Conservation (phyloP, 2,888 invertebrate genomes). For the Spatulosminthurus flaviceps region DNA sequence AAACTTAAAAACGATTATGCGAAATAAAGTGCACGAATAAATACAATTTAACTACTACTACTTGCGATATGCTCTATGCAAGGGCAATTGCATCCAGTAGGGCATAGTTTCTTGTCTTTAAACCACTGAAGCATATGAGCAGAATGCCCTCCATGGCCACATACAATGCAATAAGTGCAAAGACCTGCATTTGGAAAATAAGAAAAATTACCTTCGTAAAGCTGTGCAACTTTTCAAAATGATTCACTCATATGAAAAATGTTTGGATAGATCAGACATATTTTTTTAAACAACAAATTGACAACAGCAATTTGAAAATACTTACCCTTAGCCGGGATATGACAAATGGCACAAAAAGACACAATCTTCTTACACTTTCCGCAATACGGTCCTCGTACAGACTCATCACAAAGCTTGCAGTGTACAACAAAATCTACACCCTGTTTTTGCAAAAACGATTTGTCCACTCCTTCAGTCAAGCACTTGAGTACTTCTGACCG, state of each 20-base stretch:
- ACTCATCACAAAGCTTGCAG: constrained; percentile 76
- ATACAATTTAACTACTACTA: no score
- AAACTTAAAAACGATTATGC: no score
- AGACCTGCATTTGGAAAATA: constrained; percentile 66
- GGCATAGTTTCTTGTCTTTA: constrained; percentile 78
- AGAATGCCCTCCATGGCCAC: constrained; percentile 94
- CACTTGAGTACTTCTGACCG: constrained; percentile 76
- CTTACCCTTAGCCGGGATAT: constrained; percentile 81
- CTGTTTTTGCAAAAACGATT: constrained; percentile 69
- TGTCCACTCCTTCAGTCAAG: constrained; percentile 66
- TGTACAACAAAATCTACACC: constrained; percentile 80
- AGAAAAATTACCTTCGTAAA: background rate
- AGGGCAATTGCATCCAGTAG: constrained; percentile 91
- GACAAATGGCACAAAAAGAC: constrained; percentile 85
- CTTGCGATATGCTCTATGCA: constrained; percentile 72
- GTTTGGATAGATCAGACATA: no score
- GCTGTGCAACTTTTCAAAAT: no score
- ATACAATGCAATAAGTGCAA: constrained; percentile 85
- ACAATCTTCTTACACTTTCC: constrained; percentile 77
- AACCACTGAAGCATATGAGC: constrained; percentile 87
- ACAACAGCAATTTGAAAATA: no score
- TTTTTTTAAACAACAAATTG: no score
- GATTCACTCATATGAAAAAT: background rate
- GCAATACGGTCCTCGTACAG: constrained; percentile 73
- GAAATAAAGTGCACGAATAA: no score